Evolutionary conservation across 1,140 invertebrate genomes (phyloP), one percentile per base, ranked within the genome.

Genomic region (Heliconius hewitsoni): DNA sequence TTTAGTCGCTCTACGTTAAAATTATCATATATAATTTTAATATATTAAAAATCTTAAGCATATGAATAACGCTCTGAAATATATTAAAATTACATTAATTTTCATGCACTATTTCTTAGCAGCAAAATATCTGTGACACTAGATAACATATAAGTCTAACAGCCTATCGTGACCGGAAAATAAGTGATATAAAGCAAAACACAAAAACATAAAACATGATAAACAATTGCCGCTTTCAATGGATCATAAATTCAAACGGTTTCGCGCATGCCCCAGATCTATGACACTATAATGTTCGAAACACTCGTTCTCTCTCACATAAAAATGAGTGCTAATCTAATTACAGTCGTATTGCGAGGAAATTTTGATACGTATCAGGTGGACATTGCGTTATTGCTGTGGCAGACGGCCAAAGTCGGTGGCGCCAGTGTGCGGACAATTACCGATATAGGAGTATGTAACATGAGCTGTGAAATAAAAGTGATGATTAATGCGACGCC

Each of bases 351-450:
- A 73, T 74, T 16, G 78, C 42, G 77, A n/a, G 72, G 74, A 78
- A 79, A 74, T 79, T 57, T 57, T 74, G 50, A 70, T 70, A 55
- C 66, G 73, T 76, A 82, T 82, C 79, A 81, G 74, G 79, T 78
- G 82, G 79, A 85, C 81, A 84, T 78, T 76, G 71, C 82, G 66
- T 76, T 84, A 85, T 85, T 86, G 84, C 84, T 85, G 84, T 91
- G 91, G 91, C 91, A 90, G 83, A 78, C 83, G 71, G 89, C 91
- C 90, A 92, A 89, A 83, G 85, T 85, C 74, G 57, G 85, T 87
- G 91, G 91, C 91, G 91, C 89, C 90, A 86, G 73, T 83, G 85
- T 81, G 81, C 84, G 82, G 84, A 87, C 88, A 87, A 89, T 90
- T 90, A 89, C 87, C 88, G 84, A 87, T 81, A 85, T 74, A 85